Percentiles rank a stretch among this genome's conserved stretches.
Conservation (phyloP, 2,113 vertebrate species). For the Gymnobelideus leadbeateri region DNA sequence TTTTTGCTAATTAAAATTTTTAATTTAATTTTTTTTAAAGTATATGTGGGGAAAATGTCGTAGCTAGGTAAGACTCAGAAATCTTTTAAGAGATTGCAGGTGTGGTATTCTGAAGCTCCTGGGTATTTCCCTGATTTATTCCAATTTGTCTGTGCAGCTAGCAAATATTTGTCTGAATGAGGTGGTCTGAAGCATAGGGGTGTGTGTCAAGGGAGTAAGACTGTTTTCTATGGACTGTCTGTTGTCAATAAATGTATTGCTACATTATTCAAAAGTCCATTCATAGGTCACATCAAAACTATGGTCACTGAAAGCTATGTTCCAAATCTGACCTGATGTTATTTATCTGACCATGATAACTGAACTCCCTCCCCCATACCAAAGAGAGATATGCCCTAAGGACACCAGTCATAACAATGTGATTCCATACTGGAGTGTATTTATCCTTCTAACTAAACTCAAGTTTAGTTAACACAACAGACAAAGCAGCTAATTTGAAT, state of each 20-base stretch:
- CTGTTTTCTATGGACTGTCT: background rate
- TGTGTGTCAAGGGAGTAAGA: background rate
- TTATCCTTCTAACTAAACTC: background rate
- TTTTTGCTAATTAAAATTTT: background rate
- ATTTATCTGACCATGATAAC: background rate
- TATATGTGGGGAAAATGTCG: background rate
- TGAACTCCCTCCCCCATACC: background rate
- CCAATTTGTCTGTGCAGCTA: background rate
- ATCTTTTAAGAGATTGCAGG: background rate
- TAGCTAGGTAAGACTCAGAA: background rate
- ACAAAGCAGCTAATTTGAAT: background rate
- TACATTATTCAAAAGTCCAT: background rate
- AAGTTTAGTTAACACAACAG: background rate
- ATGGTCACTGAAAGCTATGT: background rate
- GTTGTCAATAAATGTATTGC: background rate
- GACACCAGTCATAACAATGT: background rate
- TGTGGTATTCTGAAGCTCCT: background rate
- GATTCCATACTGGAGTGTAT: background rate
- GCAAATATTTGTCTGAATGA: background rate
- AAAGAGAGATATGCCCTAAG: background rate
- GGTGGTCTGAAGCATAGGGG: background rate
- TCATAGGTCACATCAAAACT: background rate
- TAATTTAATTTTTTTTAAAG: background rate
- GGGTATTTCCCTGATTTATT: background rate
- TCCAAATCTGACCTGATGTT: background rate